phyloP scores from a whole-genome alignment of 2,888 invertebrate genomes.

The Aspidapion aeneum region DNA sequence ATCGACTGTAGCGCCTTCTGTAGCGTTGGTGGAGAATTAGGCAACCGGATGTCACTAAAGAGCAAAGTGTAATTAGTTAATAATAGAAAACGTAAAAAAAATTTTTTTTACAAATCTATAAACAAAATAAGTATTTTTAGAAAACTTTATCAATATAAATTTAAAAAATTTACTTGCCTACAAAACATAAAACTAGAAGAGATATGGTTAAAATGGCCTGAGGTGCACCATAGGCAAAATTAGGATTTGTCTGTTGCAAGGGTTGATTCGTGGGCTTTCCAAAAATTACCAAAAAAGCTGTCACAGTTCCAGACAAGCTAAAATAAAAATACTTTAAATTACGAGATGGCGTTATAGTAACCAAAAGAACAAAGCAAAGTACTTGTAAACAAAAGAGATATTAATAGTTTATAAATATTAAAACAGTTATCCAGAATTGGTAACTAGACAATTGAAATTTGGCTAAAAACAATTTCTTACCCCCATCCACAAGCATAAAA shows the following conservation, averaged over 20 bases:
- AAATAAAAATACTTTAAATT: slow-evolving; percentile 37
- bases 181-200: slow-evolving; percentile 72
- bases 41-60: slow-evolving; percentile 72
- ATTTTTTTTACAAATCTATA: no score
- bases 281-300: slow-evolving; percentile 59
- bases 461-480: no score
- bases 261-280: slow-evolving; percentile 49
- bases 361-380: no score
- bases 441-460: no score
- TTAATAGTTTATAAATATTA: no score
- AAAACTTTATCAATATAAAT: no score
- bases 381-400: no score
- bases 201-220: slow-evolving; percentile 77
- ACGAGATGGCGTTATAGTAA: not conserved
- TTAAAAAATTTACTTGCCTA: slow-evolving; percentile 56
- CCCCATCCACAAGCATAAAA: slow-evolving; percentile 60
- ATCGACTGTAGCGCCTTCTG: slow-evolving; percentile 65
- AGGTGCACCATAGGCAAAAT: slow-evolving; percentile 72
- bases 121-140: no score
- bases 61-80: slow-evolving; percentile 1
- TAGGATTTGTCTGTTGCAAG: slow-evolving; percentile 64
- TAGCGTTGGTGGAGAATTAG: slow-evolving; percentile 81
- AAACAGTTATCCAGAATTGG: no score
- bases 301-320: slow-evolving; percentile 65
- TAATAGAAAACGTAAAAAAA: no score